Percentiles rank a stretch among this genome's conserved stretches.
These are phyloP conservation scores for Ploceus nigricollis DNA, from an alignment of 2,113 vertebrate species.

Conservation along the genomic window DNA sequence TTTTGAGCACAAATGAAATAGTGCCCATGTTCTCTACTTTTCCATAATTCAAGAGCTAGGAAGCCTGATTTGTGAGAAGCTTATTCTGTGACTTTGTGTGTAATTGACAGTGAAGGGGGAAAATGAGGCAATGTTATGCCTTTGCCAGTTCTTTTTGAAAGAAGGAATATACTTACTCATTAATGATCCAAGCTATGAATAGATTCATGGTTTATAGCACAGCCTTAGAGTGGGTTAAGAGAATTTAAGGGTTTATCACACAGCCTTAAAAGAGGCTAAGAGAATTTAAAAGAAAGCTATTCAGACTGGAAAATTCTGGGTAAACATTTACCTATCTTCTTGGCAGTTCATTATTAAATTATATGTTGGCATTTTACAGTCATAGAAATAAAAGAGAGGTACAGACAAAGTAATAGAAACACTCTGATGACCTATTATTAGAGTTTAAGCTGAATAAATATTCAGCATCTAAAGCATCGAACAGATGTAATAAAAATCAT, in stretches of 20 bases:
- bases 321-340: slow-evolving; percentile 28
- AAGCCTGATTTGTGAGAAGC: slow-evolving; percentile 6
- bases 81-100: slow-evolving; percentile 46
- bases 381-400: background rate
- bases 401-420: background rate
- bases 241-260: slow-evolving; percentile 12
- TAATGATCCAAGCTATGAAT: slow-evolving; percentile 43
- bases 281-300: background rate
- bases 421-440: background rate
- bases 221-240: background rate
- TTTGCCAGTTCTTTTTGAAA: slow-evolving; percentile 20
- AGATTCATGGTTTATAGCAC: slow-evolving; percentile 4
- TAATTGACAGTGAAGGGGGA: slow-evolving; percentile 52
- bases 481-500: background rate
- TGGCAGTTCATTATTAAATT: slow-evolving; percentile 16
- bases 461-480: background rate
- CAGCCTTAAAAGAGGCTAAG: background rate
- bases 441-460: background rate
- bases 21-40: background rate
- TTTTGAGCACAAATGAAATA: background rate
- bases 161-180: slow-evolving; percentile 29
- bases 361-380: background rate
- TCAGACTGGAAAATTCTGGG: background rate
- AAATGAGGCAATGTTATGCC: slow-evolving; percentile 23
- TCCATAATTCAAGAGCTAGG: slow-evolving; percentile 36